These are phyloP conservation scores for Microctenopoma lineatum DNA, from an alignment of 2,797 vertebrate genomes.

Conservation along the genomic window DNA sequence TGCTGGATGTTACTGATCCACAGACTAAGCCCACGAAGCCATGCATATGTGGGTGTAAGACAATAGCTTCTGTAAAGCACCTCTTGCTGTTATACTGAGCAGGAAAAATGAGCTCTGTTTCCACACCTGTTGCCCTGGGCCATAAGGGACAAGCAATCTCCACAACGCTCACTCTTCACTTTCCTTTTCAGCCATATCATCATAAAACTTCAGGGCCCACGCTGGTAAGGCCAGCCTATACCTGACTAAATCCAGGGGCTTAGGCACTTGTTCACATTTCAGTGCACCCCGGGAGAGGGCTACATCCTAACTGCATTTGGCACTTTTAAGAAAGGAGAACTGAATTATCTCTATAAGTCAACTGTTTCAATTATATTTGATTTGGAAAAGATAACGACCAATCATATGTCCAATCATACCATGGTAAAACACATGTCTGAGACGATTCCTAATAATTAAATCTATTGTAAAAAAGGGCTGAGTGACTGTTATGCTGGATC, in stretches of 20 bases:
- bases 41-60: slow-evolving; percentile 78
- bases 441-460: slow-evolving; percentile 24
- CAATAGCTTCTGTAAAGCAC: slow-evolving; percentile 84
- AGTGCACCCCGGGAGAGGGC: slow-evolving; percentile 28
- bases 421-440: slow-evolving; percentile 33
- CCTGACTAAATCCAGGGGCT: slow-evolving; percentile 66
- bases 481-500: slow-evolving; percentile 54
- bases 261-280: slow-evolving; percentile 58
- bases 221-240: slow-evolving; percentile 62
- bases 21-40: slow-evolving; percentile 71
- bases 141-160: slow-evolving; percentile 63
- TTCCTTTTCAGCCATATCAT: slow-evolving; percentile 51
- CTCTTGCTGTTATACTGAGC: slow-evolving; percentile 74
- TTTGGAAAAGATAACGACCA: slow-evolving; percentile 22
- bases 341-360: slow-evolving; percentile 15
- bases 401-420: background rate
- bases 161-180: slow-evolving; percentile 55
- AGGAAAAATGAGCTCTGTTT: slow-evolving; percentile 62
- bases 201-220: slow-evolving; percentile 60
- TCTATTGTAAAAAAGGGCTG: slow-evolving; percentile 44
- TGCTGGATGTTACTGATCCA: slow-evolving; percentile 82
- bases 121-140: slow-evolving; percentile 80
- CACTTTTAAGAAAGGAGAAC: slow-evolving; percentile 29
- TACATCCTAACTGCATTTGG: slow-evolving; percentile 6
- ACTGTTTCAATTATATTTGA: slow-evolving; percentile 29